Conservation (phyloP, 2,888 invertebrate species). For the Rhamnusium bicolor region DNA sequence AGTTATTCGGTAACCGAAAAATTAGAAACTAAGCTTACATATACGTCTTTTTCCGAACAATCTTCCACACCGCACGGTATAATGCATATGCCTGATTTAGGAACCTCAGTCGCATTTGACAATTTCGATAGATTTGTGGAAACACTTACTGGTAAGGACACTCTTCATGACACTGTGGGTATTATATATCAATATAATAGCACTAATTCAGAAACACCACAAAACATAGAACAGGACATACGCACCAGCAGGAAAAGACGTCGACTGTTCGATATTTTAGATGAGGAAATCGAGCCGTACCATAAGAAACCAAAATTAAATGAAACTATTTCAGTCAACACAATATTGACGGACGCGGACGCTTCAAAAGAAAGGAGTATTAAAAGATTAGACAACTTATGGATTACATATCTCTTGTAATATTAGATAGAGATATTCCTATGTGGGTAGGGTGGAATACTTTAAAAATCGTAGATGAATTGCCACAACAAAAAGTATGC, state of each 20-base stretch:
- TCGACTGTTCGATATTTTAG: constrained; percentile 20
- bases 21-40: not conserved
- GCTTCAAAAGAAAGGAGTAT: not conserved
- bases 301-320: constrained; percentile 42
- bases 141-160: not conserved
- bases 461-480: not conserved
- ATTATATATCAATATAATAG: not conserved
- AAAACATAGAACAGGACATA: not conserved
- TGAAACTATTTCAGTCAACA: constrained; percentile 39
- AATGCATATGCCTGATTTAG: not conserved
- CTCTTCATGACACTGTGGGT: not conserved
- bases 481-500: not conserved
- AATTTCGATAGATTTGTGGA: not conserved
- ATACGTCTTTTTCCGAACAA: not conserved
- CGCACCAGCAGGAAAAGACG: constrained; percentile 6
- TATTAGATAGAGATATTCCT: not conserved
- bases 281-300: constrained; percentile 36
- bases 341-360: not conserved
- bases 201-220: not conserved
- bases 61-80: not conserved
- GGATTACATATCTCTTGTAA: not conserved
- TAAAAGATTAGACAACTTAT: not conserved
- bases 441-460: not conserved
- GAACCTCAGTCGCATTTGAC: not conserved
- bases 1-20: not conserved